phyloP scores from a whole-genome alignment of 2,888 invertebrate species.

The Campoletis raptor region DNA sequence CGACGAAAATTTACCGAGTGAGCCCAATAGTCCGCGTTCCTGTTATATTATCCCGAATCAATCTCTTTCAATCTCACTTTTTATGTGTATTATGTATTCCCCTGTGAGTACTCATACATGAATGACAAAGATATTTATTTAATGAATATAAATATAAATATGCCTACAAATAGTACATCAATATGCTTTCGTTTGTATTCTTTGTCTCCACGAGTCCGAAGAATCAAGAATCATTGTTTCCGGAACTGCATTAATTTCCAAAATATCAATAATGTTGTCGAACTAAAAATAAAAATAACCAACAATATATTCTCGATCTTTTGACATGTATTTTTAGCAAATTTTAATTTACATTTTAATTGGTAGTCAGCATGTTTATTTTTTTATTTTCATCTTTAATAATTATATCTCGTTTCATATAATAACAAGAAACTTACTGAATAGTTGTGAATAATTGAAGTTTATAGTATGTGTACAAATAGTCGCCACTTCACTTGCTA shows the following conservation, averaged over 20 bases:
- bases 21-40: slow-evolving; percentile 9
- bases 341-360: neutral
- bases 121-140: neutral
- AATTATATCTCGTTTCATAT: neutral
- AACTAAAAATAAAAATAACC: neutral
- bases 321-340: neutral
- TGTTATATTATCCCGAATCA: neutral
- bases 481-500: slow-evolving; percentile 10
- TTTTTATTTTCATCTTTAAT: neutral
- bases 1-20: slow-evolving; percentile 52
- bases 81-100: neutral
- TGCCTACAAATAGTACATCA: neutral
- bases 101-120: neutral
- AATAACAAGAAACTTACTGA: neutral
- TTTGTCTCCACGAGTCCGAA: no score
- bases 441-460: neutral
- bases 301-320: neutral
- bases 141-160: neutral
- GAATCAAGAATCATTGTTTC: neutral
- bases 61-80: neutral
- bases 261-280: neutral
- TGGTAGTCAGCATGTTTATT: neutral
- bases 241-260: neutral
- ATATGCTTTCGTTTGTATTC: no score
- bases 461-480: neutral